Base-by-base conservation (phyloP, 1,140 invertebrate genomes). In the Wiebesia pumilae region DNA sequence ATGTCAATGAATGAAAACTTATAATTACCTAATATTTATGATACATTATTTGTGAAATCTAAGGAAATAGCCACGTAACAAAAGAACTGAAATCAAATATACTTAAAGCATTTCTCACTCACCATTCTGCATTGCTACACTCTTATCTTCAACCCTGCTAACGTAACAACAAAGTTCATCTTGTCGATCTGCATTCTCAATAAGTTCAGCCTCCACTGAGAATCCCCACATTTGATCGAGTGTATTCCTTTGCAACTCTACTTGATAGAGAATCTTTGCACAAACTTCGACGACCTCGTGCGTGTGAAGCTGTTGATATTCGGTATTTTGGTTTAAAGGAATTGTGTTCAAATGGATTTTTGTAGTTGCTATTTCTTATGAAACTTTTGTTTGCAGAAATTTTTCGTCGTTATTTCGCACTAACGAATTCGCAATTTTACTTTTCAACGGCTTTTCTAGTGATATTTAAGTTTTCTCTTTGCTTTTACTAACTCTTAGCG, bases 211-310 rank as follows among this genome's bases (percentile, higher is more conserved):
- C 93, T 99, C 98, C 40, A 99, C 98, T 84, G 97, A 98, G 94
- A 99, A 98, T 86, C 98, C 98, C 97, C 98, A 99, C 97, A 98
- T 98, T 93, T 98, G 97, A 90, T 98, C 98, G 88, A 98, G 94
- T 24, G 97, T 97, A 82, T 95, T 96, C 84, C 98, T 95, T 86
- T 97, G 97, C 89, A 99, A 94, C 93, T 99, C 98, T 86, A 99
- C 97, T 96, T 99, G 98, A 94, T 99, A 99, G 85, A 99, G 95
- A 90, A 98, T 97, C 94, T 99, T 99, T 88, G 98, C 97, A 94
- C 98, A 99, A 27, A 99, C 97, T 94, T 99, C 98, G 35, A 99
- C 97, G 51, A 98, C 96, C 94, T 99, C 98, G 91, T 99, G 98
- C 86, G 98, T 98, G 93, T 98, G 97, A 87, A 98, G 93, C 97